Percentiles rank a stretch among this genome's conserved stretches.
Conservation (phyloP, 2,113 vertebrate species). For the Syrrhaptes paradoxus region DNA sequence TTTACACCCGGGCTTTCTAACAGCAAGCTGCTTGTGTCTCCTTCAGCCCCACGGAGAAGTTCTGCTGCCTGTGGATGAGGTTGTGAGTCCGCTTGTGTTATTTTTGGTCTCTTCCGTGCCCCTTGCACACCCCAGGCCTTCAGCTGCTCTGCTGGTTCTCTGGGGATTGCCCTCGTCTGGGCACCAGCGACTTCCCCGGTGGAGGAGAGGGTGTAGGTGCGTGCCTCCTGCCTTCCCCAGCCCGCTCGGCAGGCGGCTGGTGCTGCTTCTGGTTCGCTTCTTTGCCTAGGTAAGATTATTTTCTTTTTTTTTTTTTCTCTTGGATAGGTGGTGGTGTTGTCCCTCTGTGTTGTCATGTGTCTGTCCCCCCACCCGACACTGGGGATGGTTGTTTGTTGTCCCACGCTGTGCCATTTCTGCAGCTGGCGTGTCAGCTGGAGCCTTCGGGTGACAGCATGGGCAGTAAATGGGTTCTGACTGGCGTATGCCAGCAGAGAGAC, state of each 20-base stretch:
- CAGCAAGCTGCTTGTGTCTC: background rate
- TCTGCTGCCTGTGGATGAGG: background rate
- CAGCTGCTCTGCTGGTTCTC: background rate
- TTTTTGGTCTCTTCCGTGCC: background rate
- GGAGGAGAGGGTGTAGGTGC: background rate
- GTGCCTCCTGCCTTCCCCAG: background rate
- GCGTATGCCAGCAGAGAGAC: background rate
- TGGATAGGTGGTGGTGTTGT: background rate
- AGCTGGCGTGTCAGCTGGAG: background rate
- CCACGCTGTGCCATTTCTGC: background rate
- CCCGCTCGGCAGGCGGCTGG: background rate
- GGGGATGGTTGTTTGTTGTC: background rate
- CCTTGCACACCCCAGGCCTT: background rate
- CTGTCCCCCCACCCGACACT: background rate
- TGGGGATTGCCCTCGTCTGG: background rate
- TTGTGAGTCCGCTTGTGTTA: background rate
- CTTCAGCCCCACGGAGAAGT: background rate
- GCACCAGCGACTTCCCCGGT: rapidly evolving
- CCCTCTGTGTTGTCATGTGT: rapidly evolving
- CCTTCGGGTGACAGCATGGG: background rate
- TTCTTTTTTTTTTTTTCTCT: background rate
- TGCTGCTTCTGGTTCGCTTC: background rate
- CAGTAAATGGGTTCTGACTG: background rate
- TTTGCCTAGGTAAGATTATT: background rate
- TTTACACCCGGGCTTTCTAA: background rate